Evolutionary conservation across 2,113 vertebrate species (phyloP), one percentile per base, ranked within the genome.

Genomic region (Megaceryle torquata): DNA sequence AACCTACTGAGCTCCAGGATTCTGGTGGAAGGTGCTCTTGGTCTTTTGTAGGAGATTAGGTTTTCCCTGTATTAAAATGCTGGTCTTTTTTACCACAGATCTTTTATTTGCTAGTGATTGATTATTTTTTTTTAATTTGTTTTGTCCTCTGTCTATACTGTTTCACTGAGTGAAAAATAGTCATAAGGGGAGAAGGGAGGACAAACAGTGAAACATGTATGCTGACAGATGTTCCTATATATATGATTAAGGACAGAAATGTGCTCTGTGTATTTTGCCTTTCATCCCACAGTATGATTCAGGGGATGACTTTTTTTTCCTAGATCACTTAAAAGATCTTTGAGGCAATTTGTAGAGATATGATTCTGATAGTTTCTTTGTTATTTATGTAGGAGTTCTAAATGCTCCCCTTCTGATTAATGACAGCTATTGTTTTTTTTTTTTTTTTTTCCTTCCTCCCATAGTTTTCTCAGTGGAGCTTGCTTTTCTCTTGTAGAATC

Each of bases 311-410:
- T 82, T 89, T 95, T 59, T 95, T 60, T 91, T 91, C 65, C 39
- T 91, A 74, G 64, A 83, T 94, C 56, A 64, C 68, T 90, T 91
- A 77, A 82, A 88, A 88, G 68, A 81, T 86, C 39, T 88, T 90
- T 28, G 80, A 93, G 89, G 60, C 51, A 88, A 89, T 95, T 91
- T 88, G 67, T 77, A 70, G 76, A 77, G 59, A 63, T 74, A 82
- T 4, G 63, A 61, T 86, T 93, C 78, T 87, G 64, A 82, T 86
- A 51, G 59, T 70, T 94, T 89, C 89, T 91, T 89, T 91, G 80
- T 86, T 93, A 94, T 86, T 95, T 95, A 81, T 91, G 59, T 85
- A 60, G 64, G 76, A 91, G 51, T 82, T 90, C 60, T 95, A 78
- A 93, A 96, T 93, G 46, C 18, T 89, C 2, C 22, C 78, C 12